A percentile compares a stretch with the other conserved stretches of the same genome.
Evolutionary conservation across 2,888 invertebrate genomes (phyloP).

Genomic region (Candidula unifasciata): DNA sequence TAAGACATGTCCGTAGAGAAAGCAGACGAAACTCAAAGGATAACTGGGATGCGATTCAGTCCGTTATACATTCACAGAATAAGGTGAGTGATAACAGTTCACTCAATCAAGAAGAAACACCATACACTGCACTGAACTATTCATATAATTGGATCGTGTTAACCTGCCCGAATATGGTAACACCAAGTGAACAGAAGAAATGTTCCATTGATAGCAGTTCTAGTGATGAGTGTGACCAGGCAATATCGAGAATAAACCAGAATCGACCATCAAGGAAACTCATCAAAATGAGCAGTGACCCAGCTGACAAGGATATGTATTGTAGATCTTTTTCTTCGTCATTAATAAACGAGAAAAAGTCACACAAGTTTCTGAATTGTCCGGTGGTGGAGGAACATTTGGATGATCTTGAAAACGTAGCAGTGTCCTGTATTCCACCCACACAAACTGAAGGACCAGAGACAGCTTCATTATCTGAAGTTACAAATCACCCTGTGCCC

Average conservation of each 20-base stretch:
- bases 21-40: conserved; percentile 27
- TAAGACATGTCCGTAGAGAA: neutral
- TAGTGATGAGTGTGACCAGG: conserved; percentile 46
- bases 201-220: conserved; percentile 15
- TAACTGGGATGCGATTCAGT: conserved; percentile 40
- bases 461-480: neutral
- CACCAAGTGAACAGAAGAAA: neutral
- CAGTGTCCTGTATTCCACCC: neutral
- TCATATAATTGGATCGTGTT: neutral
- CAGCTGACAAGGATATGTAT: conserved; percentile 43
- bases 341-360: neutral
- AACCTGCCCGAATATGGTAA: neutral
- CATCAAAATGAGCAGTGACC: conserved; percentile 46
- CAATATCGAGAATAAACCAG: conserved; percentile 32
- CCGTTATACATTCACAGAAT: conserved; percentile 11
- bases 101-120: neutral
- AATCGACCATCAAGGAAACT: conserved; percentile 17
- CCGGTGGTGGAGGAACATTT: conserved; percentile 6
- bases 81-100: neutral
- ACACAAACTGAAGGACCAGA: neutral
- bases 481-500: too few relatives aligned
- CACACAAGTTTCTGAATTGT: neutral
- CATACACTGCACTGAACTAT: too few relatives aligned
- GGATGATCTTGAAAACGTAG: neutral
- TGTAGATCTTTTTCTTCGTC: neutral